phyloP scores from a whole-genome alignment of 2,888 invertebrate genomes.

The Eubasilissa splendida region DNA sequence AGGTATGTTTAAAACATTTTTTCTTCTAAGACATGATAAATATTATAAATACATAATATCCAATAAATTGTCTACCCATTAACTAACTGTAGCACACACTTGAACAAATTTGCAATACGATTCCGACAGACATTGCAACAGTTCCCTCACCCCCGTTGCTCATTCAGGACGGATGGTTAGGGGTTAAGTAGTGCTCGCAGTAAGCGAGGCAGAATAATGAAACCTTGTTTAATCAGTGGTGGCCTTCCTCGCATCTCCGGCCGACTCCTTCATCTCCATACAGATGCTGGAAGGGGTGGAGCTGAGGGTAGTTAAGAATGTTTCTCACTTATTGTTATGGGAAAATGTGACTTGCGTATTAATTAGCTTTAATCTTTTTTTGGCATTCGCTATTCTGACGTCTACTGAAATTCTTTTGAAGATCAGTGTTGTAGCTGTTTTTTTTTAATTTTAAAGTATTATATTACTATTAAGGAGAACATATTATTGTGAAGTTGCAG shows the following conservation, averaged over 20 bases:
- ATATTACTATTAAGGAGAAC: no score
- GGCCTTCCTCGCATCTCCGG: slow-evolving; percentile 32
- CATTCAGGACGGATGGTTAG: slow-evolving; percentile 7
- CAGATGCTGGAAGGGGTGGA: slow-evolving; percentile 22
- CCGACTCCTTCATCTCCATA: slow-evolving; percentile 43
- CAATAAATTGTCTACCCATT: neutral
- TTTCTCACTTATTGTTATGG: slow-evolving; percentile 19
- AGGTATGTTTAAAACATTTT: no score
- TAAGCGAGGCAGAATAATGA: slow-evolving; percentile 49
- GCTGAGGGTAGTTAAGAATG: slow-evolving; percentile 8
- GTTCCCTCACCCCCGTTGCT: neutral
- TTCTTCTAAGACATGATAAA: no score
- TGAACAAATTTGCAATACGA: slow-evolving; percentile 18
- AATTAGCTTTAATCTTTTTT: neutral
- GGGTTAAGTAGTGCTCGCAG: slow-evolving; percentile 25
- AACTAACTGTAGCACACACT: slow-evolving; percentile 5
- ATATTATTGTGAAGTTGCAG: no score
- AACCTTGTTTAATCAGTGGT: slow-evolving; percentile 49
- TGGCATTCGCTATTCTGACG: no score
- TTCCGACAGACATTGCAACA: slow-evolving; percentile 5
- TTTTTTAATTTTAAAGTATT: no score
- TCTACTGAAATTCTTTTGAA: no score
- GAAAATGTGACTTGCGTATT: slow-evolving; percentile 22
- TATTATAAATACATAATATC: no score
- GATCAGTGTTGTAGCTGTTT: no score